Percentiles rank a stretch among this genome's conserved stretches.
These are phyloP conservation scores for Drosophila sordidula DNA, from an alignment of 2,888 invertebrate species.

Conservation along the genomic window DNA sequence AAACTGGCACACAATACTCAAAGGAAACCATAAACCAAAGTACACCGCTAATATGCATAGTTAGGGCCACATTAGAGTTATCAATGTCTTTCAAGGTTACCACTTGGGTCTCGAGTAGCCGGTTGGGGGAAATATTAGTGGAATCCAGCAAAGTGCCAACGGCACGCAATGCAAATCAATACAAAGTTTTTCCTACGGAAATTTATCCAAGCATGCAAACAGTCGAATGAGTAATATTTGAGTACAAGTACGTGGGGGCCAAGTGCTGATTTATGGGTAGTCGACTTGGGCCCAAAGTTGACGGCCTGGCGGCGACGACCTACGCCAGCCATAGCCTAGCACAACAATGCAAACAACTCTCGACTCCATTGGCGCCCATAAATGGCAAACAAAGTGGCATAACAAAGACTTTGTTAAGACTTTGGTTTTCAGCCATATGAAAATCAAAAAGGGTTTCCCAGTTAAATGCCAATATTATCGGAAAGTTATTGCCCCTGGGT, in stretches of 20 bases:
- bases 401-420: conserved; percentile 21
- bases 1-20: conserved; percentile 44
- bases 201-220: conserved; percentile 18
- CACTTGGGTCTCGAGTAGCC: conserved; percentile 38
- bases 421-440: conserved; percentile 24
- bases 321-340: conserved; percentile 42
- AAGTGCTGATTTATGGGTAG: conserved; percentile 44
- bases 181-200: conserved; percentile 18
- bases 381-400: conserved; percentile 39
- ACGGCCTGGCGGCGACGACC: conserved; percentile 14
- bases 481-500: conserved; percentile 21
- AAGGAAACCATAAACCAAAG: conserved; percentile 9
- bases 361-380: conserved; percentile 26
- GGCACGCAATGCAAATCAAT: conserved; percentile 75
- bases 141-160: conserved; percentile 45
- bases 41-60: conserved; percentile 36
- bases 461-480: conserved; percentile 19
- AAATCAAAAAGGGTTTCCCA: conserved; percentile 54
- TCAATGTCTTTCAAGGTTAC: conserved; percentile 48
- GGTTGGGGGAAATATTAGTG: conserved; percentile 11
- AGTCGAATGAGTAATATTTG: conserved; percentile 34
- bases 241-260: conserved; percentile 26
- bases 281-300: conserved; percentile 4
- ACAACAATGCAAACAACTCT: conserved; percentile 40
- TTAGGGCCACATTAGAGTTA: conserved; percentile 34